phyloP scores from a whole-genome alignment of 2,888 invertebrate species.

The Nemurella pictetii region DNA sequence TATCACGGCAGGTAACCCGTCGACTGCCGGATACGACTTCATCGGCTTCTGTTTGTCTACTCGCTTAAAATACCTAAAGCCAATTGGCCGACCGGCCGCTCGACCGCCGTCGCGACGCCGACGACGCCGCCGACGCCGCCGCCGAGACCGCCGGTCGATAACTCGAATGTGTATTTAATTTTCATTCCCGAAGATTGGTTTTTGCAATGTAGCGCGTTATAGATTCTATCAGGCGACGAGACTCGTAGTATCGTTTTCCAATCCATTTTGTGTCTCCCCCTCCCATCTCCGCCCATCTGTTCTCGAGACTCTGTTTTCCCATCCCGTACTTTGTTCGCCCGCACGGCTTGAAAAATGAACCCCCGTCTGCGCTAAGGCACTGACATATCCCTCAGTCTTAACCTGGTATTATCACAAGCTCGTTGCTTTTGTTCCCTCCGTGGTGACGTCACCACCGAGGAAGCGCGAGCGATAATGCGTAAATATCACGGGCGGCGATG shows the following conservation, averaged over 20 bases:
- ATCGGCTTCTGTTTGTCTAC: not conserved
- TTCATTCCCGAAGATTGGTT: slow-evolving; percentile 5
- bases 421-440: not conserved
- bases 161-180: slow-evolving; percentile 5
- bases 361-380: not conserved
- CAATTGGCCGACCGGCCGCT: not conserved
- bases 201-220: slow-evolving; percentile 23
- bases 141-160: not conserved
- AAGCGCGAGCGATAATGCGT: not conserved
- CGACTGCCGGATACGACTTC: not conserved
- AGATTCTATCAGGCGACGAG: slow-evolving; percentile 10
- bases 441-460: not conserved
- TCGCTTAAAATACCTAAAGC: not conserved
- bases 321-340: slow-evolving; percentile 2
- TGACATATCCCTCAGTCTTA: slow-evolving; percentile 18
- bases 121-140: not conserved
- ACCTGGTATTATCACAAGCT: slow-evolving; percentile 8
- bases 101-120: no score
- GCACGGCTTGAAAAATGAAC: slow-evolving; percentile 13
- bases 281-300: not conserved
- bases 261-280: slow-evolving; percentile 8
- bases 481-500: not conserved
- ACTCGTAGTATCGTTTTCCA: slow-evolving; percentile 9
- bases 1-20: not conserved
- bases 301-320: slow-evolving; percentile 1